Percentiles rank a stretch among this genome's conserved stretches.
phyloP scores from a whole-genome alignment of 2,888 invertebrate genomes.

The Morpho achilles region DNA sequence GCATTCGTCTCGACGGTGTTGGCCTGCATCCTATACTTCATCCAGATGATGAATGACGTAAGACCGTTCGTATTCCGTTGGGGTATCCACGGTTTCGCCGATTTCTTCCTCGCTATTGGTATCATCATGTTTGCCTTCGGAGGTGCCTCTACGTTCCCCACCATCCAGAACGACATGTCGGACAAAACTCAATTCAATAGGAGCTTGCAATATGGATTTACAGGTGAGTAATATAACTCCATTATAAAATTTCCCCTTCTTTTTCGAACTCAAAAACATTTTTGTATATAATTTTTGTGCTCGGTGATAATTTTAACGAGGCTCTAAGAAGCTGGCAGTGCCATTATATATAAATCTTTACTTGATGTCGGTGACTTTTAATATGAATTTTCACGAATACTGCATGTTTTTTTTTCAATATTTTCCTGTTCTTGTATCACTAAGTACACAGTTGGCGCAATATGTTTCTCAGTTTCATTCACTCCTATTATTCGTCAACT shows the following conservation, averaged over 20 bases:
- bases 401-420: no score
- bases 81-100: constrained; percentile 74
- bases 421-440: no score
- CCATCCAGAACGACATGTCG: constrained; percentile 88
- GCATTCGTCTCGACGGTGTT: constrained; percentile 81
- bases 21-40: constrained; percentile 81
- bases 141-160: constrained; percentile 87
- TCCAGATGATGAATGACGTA: constrained; percentile 79
- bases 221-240: constrained; percentile 62
- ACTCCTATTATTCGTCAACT: no score
- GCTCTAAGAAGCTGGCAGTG: no score
- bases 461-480: no score
- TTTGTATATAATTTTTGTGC: no score
- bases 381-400: no score
- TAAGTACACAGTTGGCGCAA: no score
- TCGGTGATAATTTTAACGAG: no score
- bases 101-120: constrained; percentile 85
- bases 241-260: neutral
- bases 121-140: constrained; percentile 86
- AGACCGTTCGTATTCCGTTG: constrained; percentile 63
- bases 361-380: no score
- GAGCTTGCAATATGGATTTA: constrained; percentile 80
- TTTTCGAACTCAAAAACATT: no score
- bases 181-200: constrained; percentile 82
- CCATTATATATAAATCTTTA: no score